phyloP scores from a whole-genome alignment of 2,888 invertebrate genomes.

The Trachelus iudaicus region DNA sequence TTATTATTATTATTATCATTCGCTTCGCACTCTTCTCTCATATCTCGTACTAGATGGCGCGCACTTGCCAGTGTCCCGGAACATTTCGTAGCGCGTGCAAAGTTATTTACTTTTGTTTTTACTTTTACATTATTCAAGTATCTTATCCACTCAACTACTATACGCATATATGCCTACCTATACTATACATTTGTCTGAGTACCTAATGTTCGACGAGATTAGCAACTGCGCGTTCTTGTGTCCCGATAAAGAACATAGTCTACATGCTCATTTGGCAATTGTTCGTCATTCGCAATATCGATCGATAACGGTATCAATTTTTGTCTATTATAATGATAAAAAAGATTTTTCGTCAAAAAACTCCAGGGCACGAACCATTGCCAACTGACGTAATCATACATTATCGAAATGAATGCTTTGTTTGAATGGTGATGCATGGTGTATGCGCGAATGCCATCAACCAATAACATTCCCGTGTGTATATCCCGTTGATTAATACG shows the following conservation, averaged over 20 bases:
- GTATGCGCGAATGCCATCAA: constrained; percentile 29
- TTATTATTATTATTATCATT: constrained; percentile 16
- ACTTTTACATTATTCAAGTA: constrained; percentile 12
- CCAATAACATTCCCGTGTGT: constrained; percentile 20
- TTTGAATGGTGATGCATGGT: constrained; percentile 55
- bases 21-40: constrained; percentile 45
- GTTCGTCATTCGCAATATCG: constrained; percentile 13
- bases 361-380: background rate
- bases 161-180: constrained; percentile 6
- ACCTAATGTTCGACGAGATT: constrained; percentile 21
- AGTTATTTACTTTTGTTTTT: too few species aligned
- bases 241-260: constrained; percentile 15
- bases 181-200: background rate
- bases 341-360: background rate
- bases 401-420: constrained; percentile 31
- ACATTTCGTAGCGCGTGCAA: background rate
- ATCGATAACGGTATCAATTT: too few species aligned
- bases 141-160: constrained; percentile 5
- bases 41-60: constrained; percentile 25
- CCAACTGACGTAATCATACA: background rate
- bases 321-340: constrained; percentile 9
- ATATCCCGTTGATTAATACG: constrained; percentile 3
- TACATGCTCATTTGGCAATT: constrained; percentile 37
- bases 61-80: constrained; percentile 37
- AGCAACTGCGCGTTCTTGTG: constrained; percentile 21